Conservation (phyloP, 2,888 invertebrate genomes). For the Cheilosia grossa region DNA sequence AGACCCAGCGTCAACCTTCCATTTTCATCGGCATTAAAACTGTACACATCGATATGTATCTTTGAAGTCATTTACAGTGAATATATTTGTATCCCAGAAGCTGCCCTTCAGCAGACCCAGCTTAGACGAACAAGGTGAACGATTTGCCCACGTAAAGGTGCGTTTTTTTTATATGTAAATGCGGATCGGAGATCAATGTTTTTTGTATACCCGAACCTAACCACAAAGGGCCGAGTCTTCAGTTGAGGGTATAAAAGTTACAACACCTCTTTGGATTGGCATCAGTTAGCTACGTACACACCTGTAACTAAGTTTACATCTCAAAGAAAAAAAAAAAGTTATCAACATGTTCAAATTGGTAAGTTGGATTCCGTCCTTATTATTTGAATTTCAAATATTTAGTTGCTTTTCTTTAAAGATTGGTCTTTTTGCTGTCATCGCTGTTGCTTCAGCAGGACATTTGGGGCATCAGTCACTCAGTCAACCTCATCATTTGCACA, state of each 20-base stretch:
- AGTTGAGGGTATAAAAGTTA: slow-evolving; percentile 44
- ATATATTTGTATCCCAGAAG: background rate
- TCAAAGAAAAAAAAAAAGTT: slow-evolving; percentile 3
- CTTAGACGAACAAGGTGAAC: background rate
- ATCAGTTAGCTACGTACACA: slow-evolving; percentile 34
- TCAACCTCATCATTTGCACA: slow-evolving; percentile 12
- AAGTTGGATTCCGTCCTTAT: background rate
- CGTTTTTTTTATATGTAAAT: background rate
- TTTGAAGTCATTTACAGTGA: background rate
- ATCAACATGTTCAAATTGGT: slow-evolving; percentile 46
- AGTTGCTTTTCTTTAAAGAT: background rate
- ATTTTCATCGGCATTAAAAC: too few relatives aligned
- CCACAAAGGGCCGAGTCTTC: background rate
- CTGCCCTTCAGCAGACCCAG: background rate
- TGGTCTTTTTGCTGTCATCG: slow-evolving; percentile 25
- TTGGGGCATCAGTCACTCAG: slow-evolving; percentile 14
- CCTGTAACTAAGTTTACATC: slow-evolving; percentile 10
- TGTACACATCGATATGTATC: background rate
- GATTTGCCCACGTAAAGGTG: background rate
- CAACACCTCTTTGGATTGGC: background rate
- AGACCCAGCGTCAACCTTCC: too few relatives aligned
- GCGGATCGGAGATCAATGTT: background rate
- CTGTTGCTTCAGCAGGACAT: slow-evolving; percentile 39
- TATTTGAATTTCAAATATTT: too few relatives aligned
- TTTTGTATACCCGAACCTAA: background rate